phyloP scores from a whole-genome alignment of 2,888 invertebrate genomes.

The Schrankia costaestrigalis region DNA sequence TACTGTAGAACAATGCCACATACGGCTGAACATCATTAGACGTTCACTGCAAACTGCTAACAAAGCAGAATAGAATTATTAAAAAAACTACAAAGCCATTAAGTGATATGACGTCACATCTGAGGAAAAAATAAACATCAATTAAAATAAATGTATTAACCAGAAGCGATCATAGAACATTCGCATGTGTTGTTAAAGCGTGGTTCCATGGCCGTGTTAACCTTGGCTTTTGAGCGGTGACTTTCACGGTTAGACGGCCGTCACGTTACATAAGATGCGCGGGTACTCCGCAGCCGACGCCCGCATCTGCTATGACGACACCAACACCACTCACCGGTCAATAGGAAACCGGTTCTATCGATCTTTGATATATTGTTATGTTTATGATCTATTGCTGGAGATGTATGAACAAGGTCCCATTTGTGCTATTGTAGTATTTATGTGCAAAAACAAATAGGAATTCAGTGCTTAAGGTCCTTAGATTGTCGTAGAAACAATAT shows the following conservation, averaged over 20 bases:
- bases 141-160: slow-evolving; percentile 48
- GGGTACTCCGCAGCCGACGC: slow-evolving; percentile 41
- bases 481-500: too few species aligned
- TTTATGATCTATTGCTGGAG: slow-evolving; percentile 20
- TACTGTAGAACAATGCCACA: slow-evolving; percentile 5
- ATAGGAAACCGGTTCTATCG: slow-evolving; percentile 57
- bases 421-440: too few species aligned
- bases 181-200: slow-evolving; percentile 65
- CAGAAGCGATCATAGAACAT: slow-evolving; percentile 62
- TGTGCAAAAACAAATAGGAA: too few species aligned
- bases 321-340: slow-evolving; percentile 54
- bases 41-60: slow-evolving; percentile 25
- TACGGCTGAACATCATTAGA: slow-evolving; percentile 32
- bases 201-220: slow-evolving; percentile 71
- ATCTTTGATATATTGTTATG: slow-evolving; percentile 29
- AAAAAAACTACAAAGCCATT: slow-evolving; percentile 50
- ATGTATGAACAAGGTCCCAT: slow-evolving; percentile 8
- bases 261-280: slow-evolving; percentile 72
- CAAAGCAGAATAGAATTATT: slow-evolving; percentile 24
- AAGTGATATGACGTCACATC: slow-evolving; percentile 67
- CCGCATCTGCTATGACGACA: slow-evolving; percentile 69
- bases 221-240: slow-evolving; percentile 80
- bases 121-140: slow-evolving; percentile 59
- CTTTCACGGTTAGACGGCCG: slow-evolving; percentile 80
- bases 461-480: too few species aligned